Evolutionary conservation across 2,113 vertebrate species (phyloP).

Genomic region (Herpetotheres cachinnans): DNA sequence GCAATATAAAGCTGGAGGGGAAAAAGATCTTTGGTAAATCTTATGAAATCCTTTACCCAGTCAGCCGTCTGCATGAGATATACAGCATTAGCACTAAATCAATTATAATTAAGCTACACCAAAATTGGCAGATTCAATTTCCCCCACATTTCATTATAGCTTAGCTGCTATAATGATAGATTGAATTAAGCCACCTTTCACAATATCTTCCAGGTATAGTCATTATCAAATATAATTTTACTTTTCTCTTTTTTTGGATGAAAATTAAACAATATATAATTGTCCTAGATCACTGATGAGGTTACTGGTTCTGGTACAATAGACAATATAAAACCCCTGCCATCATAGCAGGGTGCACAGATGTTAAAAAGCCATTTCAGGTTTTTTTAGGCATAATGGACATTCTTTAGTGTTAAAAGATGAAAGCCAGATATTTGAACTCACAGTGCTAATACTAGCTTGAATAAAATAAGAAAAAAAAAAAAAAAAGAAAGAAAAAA

Average conservation of each 20-base stretch:
- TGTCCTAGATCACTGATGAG: background rate
- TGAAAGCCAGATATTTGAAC: background rate
- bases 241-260: background rate
- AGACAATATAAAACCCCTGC: background rate
- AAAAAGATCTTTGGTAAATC: background rate
- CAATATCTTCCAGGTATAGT: background rate
- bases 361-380: background rate
- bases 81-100: slow-evolving; percentile 13
- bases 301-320: background rate
- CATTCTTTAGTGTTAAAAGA: background rate
- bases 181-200: background rate
- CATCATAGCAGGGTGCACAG: background rate
- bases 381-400: background rate
- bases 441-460: background rate
- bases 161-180: background rate
- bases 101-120: slow-evolving; percentile 30
- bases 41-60: background rate
- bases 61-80: background rate
- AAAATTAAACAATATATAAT: background rate
- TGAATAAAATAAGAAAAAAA: background rate
- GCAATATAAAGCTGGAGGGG: background rate
- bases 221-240: background rate
- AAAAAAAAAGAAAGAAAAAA: background rate
- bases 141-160: background rate
- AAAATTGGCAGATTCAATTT: slow-evolving; percentile 44